Conservation (phyloP, 2,797 vertebrate genomes). For the Chanos chanos region DNA sequence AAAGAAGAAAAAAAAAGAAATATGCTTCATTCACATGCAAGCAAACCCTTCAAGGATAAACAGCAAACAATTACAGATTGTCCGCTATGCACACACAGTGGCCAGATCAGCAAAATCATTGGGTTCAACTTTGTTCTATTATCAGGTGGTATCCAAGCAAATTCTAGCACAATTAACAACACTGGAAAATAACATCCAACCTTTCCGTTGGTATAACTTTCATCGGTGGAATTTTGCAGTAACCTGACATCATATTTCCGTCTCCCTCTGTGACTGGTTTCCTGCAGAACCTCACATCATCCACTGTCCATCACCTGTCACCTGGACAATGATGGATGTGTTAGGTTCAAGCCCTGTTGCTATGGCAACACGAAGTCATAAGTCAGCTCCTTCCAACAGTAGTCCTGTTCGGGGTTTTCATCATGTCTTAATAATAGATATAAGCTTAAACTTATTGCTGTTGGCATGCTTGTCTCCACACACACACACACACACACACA, state of each 20-base stretch:
- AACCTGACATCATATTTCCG: background rate
- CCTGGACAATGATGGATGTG: slow-evolving; percentile 9
- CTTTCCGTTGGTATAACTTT: no score
- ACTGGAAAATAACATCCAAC: background rate
- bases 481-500: no score
- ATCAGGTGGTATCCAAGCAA: slow-evolving; percentile 4
- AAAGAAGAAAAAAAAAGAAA: no score
- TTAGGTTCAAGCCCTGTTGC: slow-evolving; percentile 33
- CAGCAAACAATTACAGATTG: slow-evolving; percentile 37
- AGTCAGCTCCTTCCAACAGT: no score
- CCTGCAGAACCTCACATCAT: slow-evolving; percentile 31
- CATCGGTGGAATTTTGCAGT: background rate
- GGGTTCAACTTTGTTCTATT: slow-evolving; percentile 56
- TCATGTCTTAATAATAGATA: no score
- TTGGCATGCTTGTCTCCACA: no score
- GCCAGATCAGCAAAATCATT: slow-evolving; percentile 65
- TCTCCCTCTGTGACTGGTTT: background rate
- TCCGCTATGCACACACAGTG: slow-evolving; percentile 45
- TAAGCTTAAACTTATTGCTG: no score
- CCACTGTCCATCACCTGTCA: slow-evolving; percentile 22
- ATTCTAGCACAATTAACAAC: background rate
- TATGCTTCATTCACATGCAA: slow-evolving; percentile 15
- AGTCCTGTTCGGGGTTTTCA: no score
- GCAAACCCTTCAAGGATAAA: slow-evolving; percentile 40
- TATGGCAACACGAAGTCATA: slow-evolving; percentile 53